These are phyloP conservation scores for Solenopsis fugax DNA, from an alignment of 1,140 invertebrate genomes.

Conservation along the genomic window DNA sequence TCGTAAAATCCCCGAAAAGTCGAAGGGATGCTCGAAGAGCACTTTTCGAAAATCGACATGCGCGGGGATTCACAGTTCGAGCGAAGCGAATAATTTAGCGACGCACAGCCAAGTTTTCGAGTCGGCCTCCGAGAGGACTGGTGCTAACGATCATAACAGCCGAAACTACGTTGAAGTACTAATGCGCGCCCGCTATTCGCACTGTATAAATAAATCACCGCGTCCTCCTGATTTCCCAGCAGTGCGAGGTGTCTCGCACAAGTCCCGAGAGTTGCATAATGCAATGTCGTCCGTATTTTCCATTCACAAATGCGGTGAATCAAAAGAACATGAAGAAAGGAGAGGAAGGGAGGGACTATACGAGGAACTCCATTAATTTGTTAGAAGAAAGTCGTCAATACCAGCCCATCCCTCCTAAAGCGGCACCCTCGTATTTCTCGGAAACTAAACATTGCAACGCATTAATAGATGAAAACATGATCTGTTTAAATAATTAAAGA, in stretches of 20 bases:
- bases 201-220: slow-evolving; percentile 34
- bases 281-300: not conserved
- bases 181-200: slow-evolving; percentile 12
- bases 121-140: not conserved
- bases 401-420: too few relatives aligned
- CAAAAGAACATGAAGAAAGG: not conserved
- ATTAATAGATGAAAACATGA: too few relatives aligned
- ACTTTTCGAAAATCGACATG: not conserved
- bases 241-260: slow-evolving; percentile 22
- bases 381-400: too few relatives aligned
- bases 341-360: not conserved
- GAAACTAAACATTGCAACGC: too few relatives aligned
- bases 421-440: too few relatives aligned
- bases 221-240: slow-evolving; percentile 43
- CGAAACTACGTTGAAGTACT: slow-evolving; percentile 40
- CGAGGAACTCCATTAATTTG: not conserved
- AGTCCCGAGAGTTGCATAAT: not conserved
- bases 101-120: slow-evolving; percentile 4
- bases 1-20: not conserved
- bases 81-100: slow-evolving; percentile 14
- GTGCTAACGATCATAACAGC: slow-evolving; percentile 14
- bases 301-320: slow-evolving; percentile 34
- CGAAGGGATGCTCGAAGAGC: not conserved
- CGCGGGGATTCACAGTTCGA: not conserved
- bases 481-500: too few relatives aligned